phyloP scores from a whole-genome alignment of 1,140 invertebrate species.

The Pogonus chalceus region DNA sequence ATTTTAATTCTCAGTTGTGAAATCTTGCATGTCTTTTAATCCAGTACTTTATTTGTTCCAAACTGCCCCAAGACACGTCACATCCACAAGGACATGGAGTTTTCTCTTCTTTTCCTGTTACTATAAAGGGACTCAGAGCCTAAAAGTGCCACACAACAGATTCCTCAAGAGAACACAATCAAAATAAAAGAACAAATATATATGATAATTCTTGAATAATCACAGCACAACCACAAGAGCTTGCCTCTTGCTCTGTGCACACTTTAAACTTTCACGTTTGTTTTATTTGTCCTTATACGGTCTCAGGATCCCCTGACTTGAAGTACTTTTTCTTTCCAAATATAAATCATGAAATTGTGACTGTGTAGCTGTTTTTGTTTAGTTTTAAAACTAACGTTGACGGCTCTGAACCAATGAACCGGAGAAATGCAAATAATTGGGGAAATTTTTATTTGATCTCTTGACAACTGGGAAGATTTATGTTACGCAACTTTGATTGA shows the following conservation, averaged over 20 bases:
- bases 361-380: background rate
- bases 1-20: no score
- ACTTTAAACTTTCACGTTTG: background rate
- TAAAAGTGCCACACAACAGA: background rate
- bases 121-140: background rate
- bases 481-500: background rate
- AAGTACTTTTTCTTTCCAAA: background rate
- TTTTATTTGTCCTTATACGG: background rate
- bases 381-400: background rate
- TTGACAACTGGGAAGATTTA: no score
- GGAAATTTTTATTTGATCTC: background rate
- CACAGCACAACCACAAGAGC: no score
- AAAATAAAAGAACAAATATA: no score
- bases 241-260: background rate
- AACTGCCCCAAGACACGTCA: background rate
- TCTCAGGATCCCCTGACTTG: background rate
- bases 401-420: background rate
- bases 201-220: no score
- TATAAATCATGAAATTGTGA: background rate
- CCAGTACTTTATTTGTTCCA: no score
- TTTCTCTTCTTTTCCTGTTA: background rate
- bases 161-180: no score
- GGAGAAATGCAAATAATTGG: background rate
- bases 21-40: no score
- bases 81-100: background rate